Evolutionary conservation across 1,140 invertebrate genomes (phyloP).

Genomic region (Mamestra configurata): DNA sequence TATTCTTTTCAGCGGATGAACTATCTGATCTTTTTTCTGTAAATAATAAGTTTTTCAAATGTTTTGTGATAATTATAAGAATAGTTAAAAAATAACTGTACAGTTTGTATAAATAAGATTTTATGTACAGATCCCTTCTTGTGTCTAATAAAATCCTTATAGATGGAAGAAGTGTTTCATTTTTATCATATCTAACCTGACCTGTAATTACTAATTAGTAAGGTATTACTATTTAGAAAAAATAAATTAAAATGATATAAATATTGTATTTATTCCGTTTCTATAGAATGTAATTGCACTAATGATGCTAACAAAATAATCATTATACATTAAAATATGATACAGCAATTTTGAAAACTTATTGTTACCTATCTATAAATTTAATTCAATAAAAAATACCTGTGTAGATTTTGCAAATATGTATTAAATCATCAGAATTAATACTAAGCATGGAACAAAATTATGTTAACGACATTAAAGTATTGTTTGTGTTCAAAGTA

Average conservation of each 20-base stretch:
- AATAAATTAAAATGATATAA: constrained; percentile 72
- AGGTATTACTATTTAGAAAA: constrained; percentile 32
- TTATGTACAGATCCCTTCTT: constrained; percentile 49
- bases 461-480: constrained; percentile 48
- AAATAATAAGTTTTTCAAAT: constrained; percentile 52
- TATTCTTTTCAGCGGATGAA: constrained; percentile 26
- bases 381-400: constrained; percentile 54
- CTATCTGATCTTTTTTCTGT: constrained; percentile 34
- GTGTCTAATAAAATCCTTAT: constrained; percentile 55
- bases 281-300: constrained; percentile 83
- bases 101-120: constrained; percentile 48
- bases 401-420: constrained; percentile 57
- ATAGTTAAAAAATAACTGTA: constrained; percentile 44
- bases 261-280: constrained; percentile 84
- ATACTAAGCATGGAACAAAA: constrained; percentile 48
- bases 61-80: constrained; percentile 49
- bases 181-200: background rate
- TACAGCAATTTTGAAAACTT: constrained; percentile 71
- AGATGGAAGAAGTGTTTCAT: constrained; percentile 46
- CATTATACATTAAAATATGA: constrained; percentile 63
- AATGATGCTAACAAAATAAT: constrained; percentile 77
- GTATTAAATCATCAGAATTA: constrained; percentile 56
- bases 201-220: background rate
- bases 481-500: constrained; percentile 52
- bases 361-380: constrained; percentile 59